These are phyloP conservation scores for Protobothrops mucrosquamatus DNA, from an alignment of 2,113 vertebrate genomes.

Conservation along the genomic window DNA sequence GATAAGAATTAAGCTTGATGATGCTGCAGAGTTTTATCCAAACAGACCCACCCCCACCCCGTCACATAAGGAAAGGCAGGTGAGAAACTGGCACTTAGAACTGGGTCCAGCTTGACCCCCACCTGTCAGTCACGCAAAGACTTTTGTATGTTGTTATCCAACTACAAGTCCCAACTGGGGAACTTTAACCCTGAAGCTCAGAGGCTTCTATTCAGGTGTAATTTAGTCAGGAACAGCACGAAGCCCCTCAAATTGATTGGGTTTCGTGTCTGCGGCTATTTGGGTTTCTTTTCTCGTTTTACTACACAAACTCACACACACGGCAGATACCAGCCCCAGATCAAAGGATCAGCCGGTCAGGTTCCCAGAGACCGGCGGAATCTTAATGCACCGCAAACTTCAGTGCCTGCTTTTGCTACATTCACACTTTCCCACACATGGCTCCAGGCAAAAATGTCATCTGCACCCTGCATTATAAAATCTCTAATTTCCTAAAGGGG, in stretches of 20 bases:
- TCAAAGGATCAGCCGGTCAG: conserved; percentile 49
- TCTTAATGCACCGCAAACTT: conserved; percentile 55
- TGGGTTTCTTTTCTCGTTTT: conserved; percentile 33
- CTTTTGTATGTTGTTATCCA: conserved; percentile 63
- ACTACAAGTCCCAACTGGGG: conserved; percentile 67
- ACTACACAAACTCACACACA: background rate
- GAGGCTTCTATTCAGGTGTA: conserved; percentile 50
- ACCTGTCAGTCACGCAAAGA: conserved; percentile 50
- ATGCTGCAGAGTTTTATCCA: background rate
- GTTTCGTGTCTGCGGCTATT: background rate
- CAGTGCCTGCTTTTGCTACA: conserved; percentile 36
- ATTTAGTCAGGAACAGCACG: background rate
- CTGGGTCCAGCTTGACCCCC: conserved; percentile 60
- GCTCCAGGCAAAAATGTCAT: conserved; percentile 31
- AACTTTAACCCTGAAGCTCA: conserved; percentile 64
- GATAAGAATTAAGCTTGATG: background rate
- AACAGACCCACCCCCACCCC: background rate
- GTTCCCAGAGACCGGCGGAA: conserved; percentile 51
- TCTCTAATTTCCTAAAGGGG: conserved; percentile 56
- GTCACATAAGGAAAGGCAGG: conserved; percentile 8
- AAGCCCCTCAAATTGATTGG: conserved; percentile 41
- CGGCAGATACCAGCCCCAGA: conserved; percentile 15
- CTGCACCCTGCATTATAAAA: conserved; percentile 39
- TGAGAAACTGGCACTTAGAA: conserved; percentile 46
- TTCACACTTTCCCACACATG: conserved; percentile 21